Evolutionary conservation across 1,140 invertebrate genomes (phyloP), one percentile per base, ranked within the genome.

Genomic region (Phymorhynchus buccinoides): DNA sequence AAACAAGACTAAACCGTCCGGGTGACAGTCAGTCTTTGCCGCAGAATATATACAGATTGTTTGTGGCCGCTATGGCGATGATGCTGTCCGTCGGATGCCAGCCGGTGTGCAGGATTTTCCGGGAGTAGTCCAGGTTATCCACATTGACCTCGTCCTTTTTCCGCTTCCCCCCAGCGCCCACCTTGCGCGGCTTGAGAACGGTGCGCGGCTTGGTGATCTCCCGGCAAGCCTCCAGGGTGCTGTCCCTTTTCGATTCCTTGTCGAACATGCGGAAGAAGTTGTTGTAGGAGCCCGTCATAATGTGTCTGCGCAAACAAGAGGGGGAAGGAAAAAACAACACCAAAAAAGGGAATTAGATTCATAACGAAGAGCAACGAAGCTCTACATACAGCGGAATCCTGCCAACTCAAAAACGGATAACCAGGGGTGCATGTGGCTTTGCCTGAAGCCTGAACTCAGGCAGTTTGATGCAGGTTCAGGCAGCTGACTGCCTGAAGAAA

Each of bases 231-330:
- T 96, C 96, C 84, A 96, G 92, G 39, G 95, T 96, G 95, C 96
- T 95, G 96, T 97, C 96, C 90, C 96, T 95, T 93, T 97, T 97
- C 78, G 96, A 96, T 88, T 96, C 96, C 84, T 98, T 95, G 94
- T 99, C 97, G 93, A 99, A 99, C 93, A 99, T 97, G 84, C 98
- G 96, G 95, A 99, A 99, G 95, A 99, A 99, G 94, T 99, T 99
- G 94, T 99, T 99, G 94, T 99, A 99, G 16, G 98, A 99, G 84
- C 99, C 99, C 82, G 99, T 99, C 97, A 99, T 99, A 91, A 99
- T 98, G 89, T 98, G 96, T 90, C 95, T 95, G 89, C 44, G n/a
- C n/a, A n/a, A n/a, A n/a, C n/a, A n/a, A n/a, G n/a, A n/a, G n/a
- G n/a, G n/a, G n/a, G n/a, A n/a, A n/a, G n/a, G n/a, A n/a, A n/a